Evolutionary conservation across 2,797 vertebrate genomes (phyloP), one percentile per base, ranked within the genome.

Genomic region (Vespertilio murinus): DNA sequence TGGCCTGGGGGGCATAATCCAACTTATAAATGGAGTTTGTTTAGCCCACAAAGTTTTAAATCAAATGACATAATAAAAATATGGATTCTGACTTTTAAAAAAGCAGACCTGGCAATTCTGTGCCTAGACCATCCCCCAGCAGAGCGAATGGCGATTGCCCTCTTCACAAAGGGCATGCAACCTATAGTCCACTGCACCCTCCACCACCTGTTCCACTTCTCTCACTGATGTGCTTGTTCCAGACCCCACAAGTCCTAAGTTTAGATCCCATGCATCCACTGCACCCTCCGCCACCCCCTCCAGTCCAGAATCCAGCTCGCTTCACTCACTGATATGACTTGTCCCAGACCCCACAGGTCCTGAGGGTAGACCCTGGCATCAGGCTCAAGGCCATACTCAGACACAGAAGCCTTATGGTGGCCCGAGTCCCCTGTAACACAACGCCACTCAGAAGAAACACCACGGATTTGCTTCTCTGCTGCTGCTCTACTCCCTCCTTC

Each of bases 31-130:
- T 6, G 13, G 38, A 42, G 23, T 52, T 75, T 61, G 22, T 82
- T 38, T 65, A 79, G 89, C 12, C 22, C n/a, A 52, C 6, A 33
- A 67, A 33, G 13, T 35, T 79, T 7, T 83, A 6, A 93, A 70
- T 52, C 70, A 71, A 17, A 3, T 85, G 56, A 86, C 14, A 83
- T 42, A 75, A 88, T 64, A 79, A 82, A 94, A 93, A 84, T 23
- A 83, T 47, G 28, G 45, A 65, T 45, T 56, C 14, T 38, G 25
- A 61, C n/a, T 74, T 87, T 30, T 22, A 47, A 90, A 70, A 87
- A 64, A 67, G 25, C 11, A 85, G 47, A 54, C 45, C 40, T 78
- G 67, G 82, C 38, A 73, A 74, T 88, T 64, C 42, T 81, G 33
- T 45, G 42, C 49, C 61, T 42, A 30, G 33, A 2, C 6, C 42